phyloP scores from a whole-genome alignment of 2,797 vertebrate genomes.

The Gephyroberyx darwinii region DNA sequence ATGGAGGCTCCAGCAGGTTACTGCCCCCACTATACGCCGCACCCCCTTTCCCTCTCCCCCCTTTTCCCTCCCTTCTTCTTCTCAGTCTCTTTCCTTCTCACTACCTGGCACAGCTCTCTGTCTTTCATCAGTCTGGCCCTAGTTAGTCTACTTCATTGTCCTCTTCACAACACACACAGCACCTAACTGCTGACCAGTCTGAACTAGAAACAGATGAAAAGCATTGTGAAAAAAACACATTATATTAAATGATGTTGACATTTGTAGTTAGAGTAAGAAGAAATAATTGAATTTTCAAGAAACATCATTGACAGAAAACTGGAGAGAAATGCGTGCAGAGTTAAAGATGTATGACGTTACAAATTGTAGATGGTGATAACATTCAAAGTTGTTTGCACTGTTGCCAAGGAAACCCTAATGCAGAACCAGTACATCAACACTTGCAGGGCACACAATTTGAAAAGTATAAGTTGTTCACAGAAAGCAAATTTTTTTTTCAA shows the following conservation, averaged over 20 bases:
- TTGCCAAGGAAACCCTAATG: constrained; percentile 61
- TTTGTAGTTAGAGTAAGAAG: no score
- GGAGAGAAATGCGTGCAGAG: constrained; percentile 3
- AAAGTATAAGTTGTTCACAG: neutral
- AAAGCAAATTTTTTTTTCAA: no score
- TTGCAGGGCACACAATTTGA: constrained; percentile 17
- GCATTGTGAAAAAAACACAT: neutral
- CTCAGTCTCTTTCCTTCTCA: constrained; percentile 27
- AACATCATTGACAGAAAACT: neutral
- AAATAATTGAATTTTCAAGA: no score
- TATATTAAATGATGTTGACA: no score
- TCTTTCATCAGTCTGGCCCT: constrained; percentile 64
- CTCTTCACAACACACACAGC: constrained; percentile 55
- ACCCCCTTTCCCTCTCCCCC: neutral
- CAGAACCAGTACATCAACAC: constrained; percentile 10
- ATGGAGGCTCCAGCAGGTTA: constrained; percentile 55
- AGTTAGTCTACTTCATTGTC: constrained; percentile 66
- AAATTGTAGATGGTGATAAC: constrained; percentile 26
- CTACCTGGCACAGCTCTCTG: constrained; percentile 37
- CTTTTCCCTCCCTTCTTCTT: constrained; percentile 9
- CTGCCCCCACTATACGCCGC: constrained; percentile 22
- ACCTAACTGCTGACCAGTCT: constrained; percentile 26
- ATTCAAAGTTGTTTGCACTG: constrained; percentile 36
- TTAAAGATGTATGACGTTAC: constrained; percentile 1
- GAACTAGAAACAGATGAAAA: neutral